Percentiles rank a stretch among this genome's conserved stretches.
These are phyloP conservation scores for Probaryconus sp. DNA, from an alignment of 1,140 invertebrate species.

Conservation along the genomic window DNA sequence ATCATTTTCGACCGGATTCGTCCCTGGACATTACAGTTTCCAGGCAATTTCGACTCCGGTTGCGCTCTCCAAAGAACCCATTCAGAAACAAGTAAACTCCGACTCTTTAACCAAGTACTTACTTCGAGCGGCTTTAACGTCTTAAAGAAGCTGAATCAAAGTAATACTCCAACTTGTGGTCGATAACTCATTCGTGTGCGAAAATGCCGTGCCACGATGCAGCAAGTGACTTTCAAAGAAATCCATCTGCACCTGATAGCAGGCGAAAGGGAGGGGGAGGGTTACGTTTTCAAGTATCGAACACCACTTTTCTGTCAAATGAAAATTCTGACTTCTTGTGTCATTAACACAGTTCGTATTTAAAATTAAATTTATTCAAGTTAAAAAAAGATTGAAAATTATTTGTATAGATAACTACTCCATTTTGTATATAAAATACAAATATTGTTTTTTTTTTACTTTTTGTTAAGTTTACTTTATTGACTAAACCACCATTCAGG, in stretches of 20 bases:
- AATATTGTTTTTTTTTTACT: too few relatives aligned
- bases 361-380: too few relatives aligned
- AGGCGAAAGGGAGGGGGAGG: too few relatives aligned
- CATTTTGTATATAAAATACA: too few relatives aligned
- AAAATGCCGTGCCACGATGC: slow-evolving; percentile 25
- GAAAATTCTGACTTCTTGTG: too few relatives aligned
- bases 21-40: slow-evolving; percentile 36
- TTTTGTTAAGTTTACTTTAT: too few relatives aligned
- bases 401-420: too few relatives aligned
- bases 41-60: slow-evolving; percentile 37
- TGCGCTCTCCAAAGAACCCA: slow-evolving; percentile 19
- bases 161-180: slow-evolving; percentile 23
- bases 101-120: slow-evolving; percentile 21
- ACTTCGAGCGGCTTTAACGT: slow-evolving; percentile 1
- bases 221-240: slow-evolving; percentile 9
- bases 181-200: slow-evolving; percentile 44
- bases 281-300: too few relatives aligned
- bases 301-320: too few relatives aligned
- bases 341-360: too few relatives aligned
- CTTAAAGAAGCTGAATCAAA: slow-evolving; percentile 49
- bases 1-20: slow-evolving; percentile 54
- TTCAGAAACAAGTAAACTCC: slow-evolving; percentile 35
- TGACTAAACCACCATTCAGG: too few relatives aligned
- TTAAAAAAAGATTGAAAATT: too few relatives aligned
- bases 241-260: slow-evolving; percentile 26